A percentile compares a stretch with the other conserved stretches of the same genome.
These are phyloP conservation scores for Drosophila gunungcola DNA, from an alignment of 1,140 invertebrate genomes.

Conservation along the genomic window DNA sequence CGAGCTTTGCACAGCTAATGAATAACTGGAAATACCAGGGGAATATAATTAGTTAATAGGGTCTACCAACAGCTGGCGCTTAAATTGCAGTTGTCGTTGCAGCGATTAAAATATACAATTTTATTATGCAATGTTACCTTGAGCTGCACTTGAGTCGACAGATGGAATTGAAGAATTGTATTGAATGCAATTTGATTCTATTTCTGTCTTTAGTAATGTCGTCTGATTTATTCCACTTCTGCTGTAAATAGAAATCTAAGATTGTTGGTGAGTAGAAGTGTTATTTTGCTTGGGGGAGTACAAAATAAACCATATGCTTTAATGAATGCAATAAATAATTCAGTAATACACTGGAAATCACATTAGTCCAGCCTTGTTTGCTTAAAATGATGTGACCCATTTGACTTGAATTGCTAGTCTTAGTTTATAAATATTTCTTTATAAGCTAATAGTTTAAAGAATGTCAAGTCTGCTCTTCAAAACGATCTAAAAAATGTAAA, in stretches of 20 bases:
- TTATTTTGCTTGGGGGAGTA: not conserved
- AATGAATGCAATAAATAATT: not conserved
- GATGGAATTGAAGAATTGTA: not conserved
- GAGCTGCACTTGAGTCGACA: constrained; percentile 10
- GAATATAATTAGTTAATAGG: not conserved
- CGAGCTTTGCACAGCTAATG: constrained; percentile 22
- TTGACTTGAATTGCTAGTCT: not conserved
- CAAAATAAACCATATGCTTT: not conserved
- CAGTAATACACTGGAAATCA: not conserved
- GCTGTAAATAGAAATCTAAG: constrained; percentile 4
- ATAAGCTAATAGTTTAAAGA: not conserved
- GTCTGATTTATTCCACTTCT: not conserved
- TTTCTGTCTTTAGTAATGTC: not conserved
- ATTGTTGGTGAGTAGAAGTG: not conserved
- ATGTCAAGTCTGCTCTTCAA: too few species aligned
- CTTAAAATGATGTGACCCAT: constrained; percentile 1
- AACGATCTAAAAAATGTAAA: not conserved
- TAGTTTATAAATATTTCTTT: not conserved
- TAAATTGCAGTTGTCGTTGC: constrained; percentile 17
- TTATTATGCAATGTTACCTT: constrained; percentile 27
- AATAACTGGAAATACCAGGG: constrained; percentile 20
- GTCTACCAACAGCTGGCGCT: constrained; percentile 33
- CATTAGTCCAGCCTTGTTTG: not conserved
- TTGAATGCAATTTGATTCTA: not conserved
- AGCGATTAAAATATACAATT: constrained; percentile 29